Base-by-base conservation (phyloP, 2,888 invertebrate genomes). In the Therioaphis trifolii region DNA sequence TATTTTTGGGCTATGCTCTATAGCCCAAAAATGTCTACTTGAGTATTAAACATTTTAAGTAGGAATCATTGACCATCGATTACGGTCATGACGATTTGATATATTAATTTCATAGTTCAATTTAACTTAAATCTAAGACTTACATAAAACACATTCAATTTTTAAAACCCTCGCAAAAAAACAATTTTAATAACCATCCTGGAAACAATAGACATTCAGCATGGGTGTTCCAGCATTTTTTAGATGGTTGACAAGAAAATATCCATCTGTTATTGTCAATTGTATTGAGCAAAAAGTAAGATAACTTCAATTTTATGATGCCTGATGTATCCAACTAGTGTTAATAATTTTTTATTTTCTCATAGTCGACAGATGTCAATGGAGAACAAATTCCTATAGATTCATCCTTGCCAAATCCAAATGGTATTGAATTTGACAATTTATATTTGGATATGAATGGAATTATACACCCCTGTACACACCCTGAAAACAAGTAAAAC, bases 161-260 rank as follows among this genome's bases (percentile, higher is more conserved):
- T n/a, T 68, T n/a, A 43, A 43, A 15, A 46, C 1, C 9, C 24
- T 35, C 35, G 4, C 35, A 35, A 35, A 35, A 35, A 35, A 35
- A 35, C 35, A 46, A n/a, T 43, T 68, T 27, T 9, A 52, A 11
- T 52, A n/a, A 43, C 27, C 43, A 4, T 46, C 4, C 5, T n/a
- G 15, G 5, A 75, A 63, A 55, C 4, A n/a, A 29, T 9, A 4
- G 77, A 29, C 24, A 29, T 61, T 14, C 24, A 77, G 21, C 40
- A 99, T 99, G 99, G 99, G 99, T 88, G 96, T 99, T 85, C 98
- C 99, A 18, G 99, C 99, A 90, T 99, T 99, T 91, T 98, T 97
- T 89, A 92, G 98, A 88, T 98, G 97, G 91, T 96, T 98, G 85
- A 97, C 96, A 88, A 98, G 99, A 89, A 92, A 99, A 86, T 99